Percentiles rank a stretch among this genome's conserved stretches.
phyloP scores from a whole-genome alignment of 2,797 vertebrate genomes.

The Cephalopachus bancanus region DNA sequence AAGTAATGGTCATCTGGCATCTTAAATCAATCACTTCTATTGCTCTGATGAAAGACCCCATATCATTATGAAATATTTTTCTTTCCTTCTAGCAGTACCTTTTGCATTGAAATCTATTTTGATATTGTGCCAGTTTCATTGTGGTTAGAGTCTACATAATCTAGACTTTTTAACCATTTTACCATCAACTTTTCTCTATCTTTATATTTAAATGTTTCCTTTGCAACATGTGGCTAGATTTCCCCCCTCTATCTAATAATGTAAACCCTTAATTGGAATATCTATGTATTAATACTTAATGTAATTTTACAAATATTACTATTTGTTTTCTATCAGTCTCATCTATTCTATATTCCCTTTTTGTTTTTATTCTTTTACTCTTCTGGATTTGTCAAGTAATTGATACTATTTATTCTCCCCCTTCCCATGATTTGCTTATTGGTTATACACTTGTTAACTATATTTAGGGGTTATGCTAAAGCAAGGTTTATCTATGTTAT shows the following conservation, averaged over 20 bases:
- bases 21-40: constrained; percentile 50
- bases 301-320: constrained; percentile 35
- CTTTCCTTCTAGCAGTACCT: constrained; percentile 7
- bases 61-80: neutral
- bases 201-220: neutral
- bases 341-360: constrained; percentile 1
- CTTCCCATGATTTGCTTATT: neutral
- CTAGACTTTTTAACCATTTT: constrained; percentile 14
- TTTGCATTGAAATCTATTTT: constrained; percentile 42
- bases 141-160: neutral
- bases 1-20: neutral
- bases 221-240: neutral
- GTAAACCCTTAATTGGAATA: constrained; percentile 4
- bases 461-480: neutral
- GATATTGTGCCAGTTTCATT: neutral
- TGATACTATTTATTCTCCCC: neutral
- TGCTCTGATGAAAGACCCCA: neutral
- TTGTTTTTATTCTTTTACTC: constrained; percentile 25
- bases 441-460: constrained; percentile 14
- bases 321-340: constrained; percentile 33
- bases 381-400: neutral
- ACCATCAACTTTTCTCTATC: neutral
- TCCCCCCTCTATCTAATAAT: neutral
- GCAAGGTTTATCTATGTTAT: neutral
- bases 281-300: constrained; percentile 28